Evolutionary conservation across 2,888 invertebrate species (phyloP), one percentile per base, ranked within the genome.

Genomic region (Himalopsyche tibetana): DNA sequence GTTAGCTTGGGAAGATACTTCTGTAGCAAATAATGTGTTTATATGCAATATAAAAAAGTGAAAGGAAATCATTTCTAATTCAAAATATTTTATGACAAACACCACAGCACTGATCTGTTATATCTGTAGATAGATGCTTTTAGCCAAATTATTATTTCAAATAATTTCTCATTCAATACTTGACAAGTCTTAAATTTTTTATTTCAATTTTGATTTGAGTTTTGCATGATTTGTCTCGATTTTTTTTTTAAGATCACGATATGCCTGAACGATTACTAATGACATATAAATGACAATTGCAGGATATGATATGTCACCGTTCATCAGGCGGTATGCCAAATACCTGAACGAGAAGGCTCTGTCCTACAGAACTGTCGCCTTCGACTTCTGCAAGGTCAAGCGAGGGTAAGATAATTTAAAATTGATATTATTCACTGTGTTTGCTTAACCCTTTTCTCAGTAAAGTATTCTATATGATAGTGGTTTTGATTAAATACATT

Each of bases 301-400:
- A 98, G 99, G 98, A 88, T 99, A 99, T 94, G 99, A 99, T 92
- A 99, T 99, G 99, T 99, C 99, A 83, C 98, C 98, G 89, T 99
- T 99, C 93, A 99, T 99, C 92, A 95, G 99, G 91, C 96, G 99
- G 90, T 99, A 99, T 94, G 99, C 99, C 91, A 98, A 98, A 93
- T 99, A 99, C 94, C 95, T 99, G 92, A 99, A 99, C 92, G 99
- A 99, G 94, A 99, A 99, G 94, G 99, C 99, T 83, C 94, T 98
- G 89, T 99, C 99, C 15, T 99, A 99, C 94, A 96, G 99, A 92
- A 97, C 97, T 87, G 99, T 99, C 91, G 99, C 99, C 89, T 99
- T 99, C 92, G 99, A 99, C 93, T 99, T 99, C 94, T 99, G 99
- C 94, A 99, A 99, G 95, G 98, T 99, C 84, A 99, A 99, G 93